These are phyloP conservation scores for Oplegnathus fasciatus DNA, from an alignment of 2,113 vertebrate species.

Conservation along the genomic window DNA sequence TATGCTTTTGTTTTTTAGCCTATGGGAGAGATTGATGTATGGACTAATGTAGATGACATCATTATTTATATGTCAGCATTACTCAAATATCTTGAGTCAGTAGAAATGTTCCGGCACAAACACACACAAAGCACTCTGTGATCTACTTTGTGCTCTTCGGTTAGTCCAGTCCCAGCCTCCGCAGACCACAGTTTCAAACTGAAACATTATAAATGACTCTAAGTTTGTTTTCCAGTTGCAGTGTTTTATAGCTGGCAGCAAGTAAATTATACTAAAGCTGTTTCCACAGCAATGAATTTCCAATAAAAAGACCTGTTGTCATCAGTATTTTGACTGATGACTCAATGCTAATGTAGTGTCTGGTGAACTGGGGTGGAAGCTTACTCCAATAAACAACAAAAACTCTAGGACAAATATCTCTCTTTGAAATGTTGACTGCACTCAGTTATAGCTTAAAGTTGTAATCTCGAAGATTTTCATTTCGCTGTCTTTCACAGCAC, in stretches of 20 bases:
- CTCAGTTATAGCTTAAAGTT: neutral
- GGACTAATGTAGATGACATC: neutral
- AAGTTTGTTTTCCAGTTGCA: conserved; percentile 1
- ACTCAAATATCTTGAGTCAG: neutral
- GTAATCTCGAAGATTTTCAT: no score
- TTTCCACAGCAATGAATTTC: conserved; percentile 16
- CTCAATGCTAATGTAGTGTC: conserved; percentile 2
- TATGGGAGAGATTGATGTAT: neutral
- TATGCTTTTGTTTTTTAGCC: no score
- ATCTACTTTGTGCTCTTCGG: neutral
- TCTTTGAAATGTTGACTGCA: neutral
- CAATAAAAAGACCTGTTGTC: neutral
- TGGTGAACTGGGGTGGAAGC: neutral
- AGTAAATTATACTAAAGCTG: conserved; percentile 17
- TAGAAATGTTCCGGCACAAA: neutral
- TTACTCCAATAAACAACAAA: neutral
- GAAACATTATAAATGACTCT: neutral
- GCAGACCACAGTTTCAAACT: neutral
- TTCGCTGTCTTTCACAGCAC: no score
- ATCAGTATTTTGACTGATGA: conserved; percentile 15
- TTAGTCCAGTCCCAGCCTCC: neutral
- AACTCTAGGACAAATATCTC: neutral
- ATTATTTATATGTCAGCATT: neutral
- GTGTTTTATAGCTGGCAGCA: conserved; percentile 1
- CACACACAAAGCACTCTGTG: neutral